These are phyloP conservation scores for Turdus rufiventris DNA, from an alignment of 2,113 vertebrate genomes.

Conservation along the genomic window DNA sequence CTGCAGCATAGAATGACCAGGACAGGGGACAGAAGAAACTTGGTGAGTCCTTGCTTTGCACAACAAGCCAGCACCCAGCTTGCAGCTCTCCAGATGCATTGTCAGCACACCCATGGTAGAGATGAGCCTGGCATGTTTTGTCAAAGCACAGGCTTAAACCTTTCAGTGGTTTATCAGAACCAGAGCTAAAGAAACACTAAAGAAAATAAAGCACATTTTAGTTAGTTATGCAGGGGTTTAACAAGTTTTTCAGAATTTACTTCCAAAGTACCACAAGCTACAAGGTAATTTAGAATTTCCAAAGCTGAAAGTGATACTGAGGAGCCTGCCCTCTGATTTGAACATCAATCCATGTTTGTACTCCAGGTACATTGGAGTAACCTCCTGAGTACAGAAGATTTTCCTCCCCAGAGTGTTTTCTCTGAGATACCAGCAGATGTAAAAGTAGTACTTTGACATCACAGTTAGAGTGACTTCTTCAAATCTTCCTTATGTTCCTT, in stretches of 20 bases:
- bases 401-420: not conserved
- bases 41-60: not conserved
- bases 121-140: not conserved
- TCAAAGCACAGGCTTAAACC: not conserved
- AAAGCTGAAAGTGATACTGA: not conserved
- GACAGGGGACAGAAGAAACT: not conserved
- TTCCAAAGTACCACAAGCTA: not conserved
- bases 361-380: not conserved
- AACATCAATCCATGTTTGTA: rapidly evolving
- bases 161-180: not conserved
- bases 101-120: not conserved
- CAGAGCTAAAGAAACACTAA: not conserved
- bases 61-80: not conserved
- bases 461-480: not conserved
- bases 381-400: not conserved
- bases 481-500: not conserved
- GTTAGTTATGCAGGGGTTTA: not conserved
- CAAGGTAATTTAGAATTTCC: not conserved
- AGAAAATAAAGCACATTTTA: not conserved
- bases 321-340: not conserved
- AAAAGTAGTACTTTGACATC: not conserved
- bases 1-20: not conserved
- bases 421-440: not conserved
- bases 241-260: not conserved
- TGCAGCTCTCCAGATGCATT: not conserved